phyloP scores from a whole-genome alignment of 2,888 invertebrate species.

The Hermaeophaga mercurialis region DNA sequence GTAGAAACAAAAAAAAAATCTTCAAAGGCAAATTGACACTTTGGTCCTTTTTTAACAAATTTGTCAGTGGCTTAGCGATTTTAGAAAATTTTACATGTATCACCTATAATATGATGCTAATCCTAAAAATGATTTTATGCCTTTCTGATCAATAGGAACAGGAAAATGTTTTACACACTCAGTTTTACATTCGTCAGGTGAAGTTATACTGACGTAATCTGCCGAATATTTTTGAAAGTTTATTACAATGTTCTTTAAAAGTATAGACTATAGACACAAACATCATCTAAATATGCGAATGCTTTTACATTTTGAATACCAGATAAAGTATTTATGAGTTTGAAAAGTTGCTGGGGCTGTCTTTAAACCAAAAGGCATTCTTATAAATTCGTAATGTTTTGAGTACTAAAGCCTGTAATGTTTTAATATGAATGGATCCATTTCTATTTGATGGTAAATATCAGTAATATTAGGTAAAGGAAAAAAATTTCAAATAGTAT shows the following conservation, averaged over 20 bases:
- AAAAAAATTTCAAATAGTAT: conserved; percentile 38
- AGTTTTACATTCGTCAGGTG: conserved; percentile 34
- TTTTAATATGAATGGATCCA: conserved; percentile 41
- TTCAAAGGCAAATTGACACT: conserved; percentile 35
- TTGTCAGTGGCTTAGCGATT: conserved; percentile 30
- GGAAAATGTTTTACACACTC: conserved; percentile 29
- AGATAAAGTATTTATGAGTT: conserved; percentile 43
- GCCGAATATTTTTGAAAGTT: conserved; percentile 38
- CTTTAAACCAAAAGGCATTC: conserved; percentile 47
- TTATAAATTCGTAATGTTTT: conserved; percentile 15
- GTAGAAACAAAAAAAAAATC: too few species aligned
- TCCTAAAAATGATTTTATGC: conserved; percentile 38
- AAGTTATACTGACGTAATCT: conserved; percentile 32
- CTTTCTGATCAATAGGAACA: conserved; percentile 26
- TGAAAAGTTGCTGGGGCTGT: conserved; percentile 52
- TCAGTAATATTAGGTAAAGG: conserved; percentile 51
- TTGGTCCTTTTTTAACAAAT: conserved; percentile 28
- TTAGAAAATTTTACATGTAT: conserved; percentile 33
- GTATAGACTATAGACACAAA: conserved; percentile 43
- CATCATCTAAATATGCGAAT: conserved; percentile 52
- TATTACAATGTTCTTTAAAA: conserved; percentile 40
- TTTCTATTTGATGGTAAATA: conserved; percentile 52
- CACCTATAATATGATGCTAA: conserved; percentile 32
- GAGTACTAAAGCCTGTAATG: conserved; percentile 51
- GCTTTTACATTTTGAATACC: conserved; percentile 42